Evolutionary conservation across 2,797 vertebrate genomes (phyloP).

Genomic region (Taeniopygia guttata): DNA sequence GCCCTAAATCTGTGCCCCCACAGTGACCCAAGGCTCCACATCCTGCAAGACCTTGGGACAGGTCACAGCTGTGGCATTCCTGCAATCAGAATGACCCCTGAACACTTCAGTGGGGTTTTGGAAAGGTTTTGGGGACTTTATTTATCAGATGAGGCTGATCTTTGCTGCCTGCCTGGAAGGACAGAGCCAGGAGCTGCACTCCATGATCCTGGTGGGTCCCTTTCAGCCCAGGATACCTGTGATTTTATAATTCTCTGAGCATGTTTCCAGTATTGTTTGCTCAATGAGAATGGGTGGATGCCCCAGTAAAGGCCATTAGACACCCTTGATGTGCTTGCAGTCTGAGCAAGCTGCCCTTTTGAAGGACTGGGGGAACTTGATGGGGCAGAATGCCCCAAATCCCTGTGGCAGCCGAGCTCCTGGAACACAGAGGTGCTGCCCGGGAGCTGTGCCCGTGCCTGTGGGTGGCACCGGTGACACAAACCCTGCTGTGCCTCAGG

Average conservation of each 20-base stretch:
- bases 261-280: not conserved
- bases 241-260: not conserved
- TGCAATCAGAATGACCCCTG: not conserved
- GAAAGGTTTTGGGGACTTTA: not conserved
- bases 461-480: not conserved
- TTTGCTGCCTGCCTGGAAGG: not conserved
- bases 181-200: not conserved
- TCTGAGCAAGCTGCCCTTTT: not conserved
- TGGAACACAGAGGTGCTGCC: not conserved
- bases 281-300: not conserved
- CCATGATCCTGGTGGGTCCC: not conserved
- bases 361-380: not conserved
- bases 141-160: not conserved
- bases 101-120: not conserved
- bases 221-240: not conserved
- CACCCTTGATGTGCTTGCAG: not conserved
- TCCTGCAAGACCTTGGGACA: not conserved
- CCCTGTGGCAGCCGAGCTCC: not conserved
- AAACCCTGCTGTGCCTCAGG: not conserved
- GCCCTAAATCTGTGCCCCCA: not conserved
- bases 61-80: not conserved
- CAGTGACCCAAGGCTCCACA: not conserved
- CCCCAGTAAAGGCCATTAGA: not conserved
- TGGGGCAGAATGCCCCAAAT: not conserved
- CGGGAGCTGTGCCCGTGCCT: no score